phyloP scores from a whole-genome alignment of 2,113 vertebrate species.

The Poicephalus meyeri region DNA sequence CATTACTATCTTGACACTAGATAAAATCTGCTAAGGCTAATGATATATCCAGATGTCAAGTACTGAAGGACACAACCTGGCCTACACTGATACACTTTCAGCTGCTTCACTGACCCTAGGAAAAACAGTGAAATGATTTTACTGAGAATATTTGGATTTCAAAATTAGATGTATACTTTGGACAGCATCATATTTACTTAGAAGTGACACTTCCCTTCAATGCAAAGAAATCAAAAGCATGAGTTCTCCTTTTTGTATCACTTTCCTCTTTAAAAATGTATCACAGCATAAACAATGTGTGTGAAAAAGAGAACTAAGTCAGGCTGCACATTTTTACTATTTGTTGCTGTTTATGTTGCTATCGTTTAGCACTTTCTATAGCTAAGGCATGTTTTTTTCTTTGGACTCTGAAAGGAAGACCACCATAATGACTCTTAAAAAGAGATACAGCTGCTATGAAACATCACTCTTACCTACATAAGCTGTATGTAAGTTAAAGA shows the following conservation, averaged over 20 bases:
- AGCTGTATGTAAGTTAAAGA: neutral
- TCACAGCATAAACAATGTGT: slow-evolving; percentile 14
- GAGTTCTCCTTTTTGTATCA: slow-evolving; percentile 73
- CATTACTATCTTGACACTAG: neutral
- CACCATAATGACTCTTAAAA: neutral
- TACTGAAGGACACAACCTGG: neutral
- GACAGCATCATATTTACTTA: neutral
- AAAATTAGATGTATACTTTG: neutral
- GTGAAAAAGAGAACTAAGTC: slow-evolving; percentile 62
- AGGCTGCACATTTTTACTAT: neutral
- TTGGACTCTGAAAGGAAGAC: neutral
- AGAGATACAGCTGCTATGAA: neutral
- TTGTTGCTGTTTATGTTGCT: neutral
- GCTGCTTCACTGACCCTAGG: neutral
- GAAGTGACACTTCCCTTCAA: slow-evolving; percentile 70
- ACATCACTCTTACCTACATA: neutral
- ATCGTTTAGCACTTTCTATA: neutral
- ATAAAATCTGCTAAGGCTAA: neutral
- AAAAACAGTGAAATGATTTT: neutral
- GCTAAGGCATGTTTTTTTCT: neutral
- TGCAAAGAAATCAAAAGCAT: slow-evolving; percentile 57
- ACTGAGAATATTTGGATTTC: neutral
- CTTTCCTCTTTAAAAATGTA: slow-evolving; percentile 25
- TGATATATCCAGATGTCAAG: neutral
- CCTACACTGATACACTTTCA: neutral